Conservation (phyloP, 23 tunicate genomes). For the Ascidia mentula region DNA sequence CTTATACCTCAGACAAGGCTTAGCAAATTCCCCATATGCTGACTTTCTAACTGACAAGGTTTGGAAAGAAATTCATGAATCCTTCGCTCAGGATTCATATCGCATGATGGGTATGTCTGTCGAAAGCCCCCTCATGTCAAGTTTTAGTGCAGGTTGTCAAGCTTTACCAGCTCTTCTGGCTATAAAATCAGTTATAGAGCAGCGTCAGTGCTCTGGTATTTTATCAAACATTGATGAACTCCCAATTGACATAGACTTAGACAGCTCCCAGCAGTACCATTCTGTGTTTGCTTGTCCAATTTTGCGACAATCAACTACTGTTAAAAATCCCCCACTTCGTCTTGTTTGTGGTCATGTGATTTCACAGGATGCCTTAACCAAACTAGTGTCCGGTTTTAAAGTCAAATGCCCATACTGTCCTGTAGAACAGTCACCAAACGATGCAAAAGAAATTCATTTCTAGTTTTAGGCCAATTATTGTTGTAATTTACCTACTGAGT, state of each 20-base stretch:
- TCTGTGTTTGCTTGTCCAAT: constrained; percentile 99
- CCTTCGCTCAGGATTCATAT: constrained; percentile 74
- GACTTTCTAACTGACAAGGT: constrained; percentile 44
- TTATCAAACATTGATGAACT: constrained; percentile 82
- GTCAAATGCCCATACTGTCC: constrained; percentile 99
- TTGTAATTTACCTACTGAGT: too few relatives aligned
- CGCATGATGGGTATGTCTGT: constrained; percentile 64
- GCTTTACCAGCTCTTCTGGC: constrained; percentile 94
- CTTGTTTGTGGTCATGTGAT: constrained; percentile 97
- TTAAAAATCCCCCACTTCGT: constrained; percentile 91
- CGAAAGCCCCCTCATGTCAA: constrained; percentile 64
- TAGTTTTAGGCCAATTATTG: too few relatives aligned
- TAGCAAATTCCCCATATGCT: constrained; percentile 75
- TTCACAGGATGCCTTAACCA: constrained; percentile 82
- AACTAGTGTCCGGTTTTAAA: constrained; percentile 65
- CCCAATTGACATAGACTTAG: constrained; percentile 92
- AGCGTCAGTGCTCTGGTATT: constrained; percentile 75
- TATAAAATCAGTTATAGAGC: constrained; percentile 89
- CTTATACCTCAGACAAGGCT: constrained; percentile 62
- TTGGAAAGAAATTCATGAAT: constrained; percentile 64
- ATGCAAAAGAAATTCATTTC: constrained; percentile 62
- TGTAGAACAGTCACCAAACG: constrained; percentile 70
- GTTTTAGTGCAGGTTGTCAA: constrained; percentile 89
- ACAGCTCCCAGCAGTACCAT: constrained; percentile 78
- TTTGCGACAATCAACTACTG: constrained; percentile 82